Percentiles rank a stretch among this genome's conserved stretches.
Conservation (phyloP, 2,888 invertebrate genomes). For the Machimus rusticus region DNA sequence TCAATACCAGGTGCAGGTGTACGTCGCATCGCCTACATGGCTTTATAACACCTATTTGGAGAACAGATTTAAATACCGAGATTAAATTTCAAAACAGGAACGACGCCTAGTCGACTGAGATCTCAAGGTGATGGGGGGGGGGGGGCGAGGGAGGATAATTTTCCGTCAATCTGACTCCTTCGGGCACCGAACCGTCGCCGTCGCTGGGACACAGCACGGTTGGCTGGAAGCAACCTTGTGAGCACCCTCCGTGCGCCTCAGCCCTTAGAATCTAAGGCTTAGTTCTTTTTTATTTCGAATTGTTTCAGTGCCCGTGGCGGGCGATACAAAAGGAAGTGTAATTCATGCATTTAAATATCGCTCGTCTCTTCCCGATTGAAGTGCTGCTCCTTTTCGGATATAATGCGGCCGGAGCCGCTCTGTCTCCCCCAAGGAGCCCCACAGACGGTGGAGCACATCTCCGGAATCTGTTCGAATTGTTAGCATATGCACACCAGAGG, state of each 20-base stretch:
- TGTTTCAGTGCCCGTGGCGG: not conserved
- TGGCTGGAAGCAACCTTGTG: not conserved
- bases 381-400: not conserved
- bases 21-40: not conserved
- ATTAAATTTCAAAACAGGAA: slow-evolving; percentile 14
- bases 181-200: not conserved
- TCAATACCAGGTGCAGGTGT: slow-evolving; percentile 1
- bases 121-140: not conserved
- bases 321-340: not conserved
- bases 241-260: not conserved
- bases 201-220: not conserved
- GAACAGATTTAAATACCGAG: slow-evolving; percentile 26
- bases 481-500: not conserved
- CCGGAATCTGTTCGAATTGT: not conserved
- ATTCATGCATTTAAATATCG: not conserved
- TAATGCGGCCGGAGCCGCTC: not conserved
- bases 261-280: not conserved
- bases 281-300: not conserved
- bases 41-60: slow-evolving; percentile 11
- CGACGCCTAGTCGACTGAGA: not conserved
- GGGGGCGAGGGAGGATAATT: no score
- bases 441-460: not conserved
- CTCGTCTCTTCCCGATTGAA: not conserved
- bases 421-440: not conserved
- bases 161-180: slow-evolving; percentile 13